Conservation (phyloP, 2,113 vertebrate genomes). For the Sinocyclocheilus maitianheensis region DNA sequence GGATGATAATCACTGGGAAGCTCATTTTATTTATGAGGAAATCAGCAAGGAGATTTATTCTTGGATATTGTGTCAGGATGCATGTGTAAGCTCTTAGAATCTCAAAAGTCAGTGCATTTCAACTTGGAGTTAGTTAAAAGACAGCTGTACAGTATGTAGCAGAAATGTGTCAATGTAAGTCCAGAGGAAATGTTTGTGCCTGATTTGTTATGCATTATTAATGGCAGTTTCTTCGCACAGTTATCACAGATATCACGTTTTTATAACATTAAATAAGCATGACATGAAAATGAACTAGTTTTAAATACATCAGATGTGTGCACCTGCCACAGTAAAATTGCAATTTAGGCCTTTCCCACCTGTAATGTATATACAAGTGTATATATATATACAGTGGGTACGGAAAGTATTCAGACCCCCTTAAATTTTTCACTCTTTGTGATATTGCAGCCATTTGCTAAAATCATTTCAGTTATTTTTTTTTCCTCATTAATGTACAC, state of each 20-base stretch:
- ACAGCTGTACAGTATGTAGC: background rate
- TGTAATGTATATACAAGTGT: background rate
- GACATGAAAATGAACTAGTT: background rate
- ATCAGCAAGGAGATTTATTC: background rate
- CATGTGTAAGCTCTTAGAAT: background rate
- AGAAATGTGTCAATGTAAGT: background rate
- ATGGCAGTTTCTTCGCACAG: background rate
- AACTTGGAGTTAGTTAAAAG: background rate
- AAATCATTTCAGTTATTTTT: too few relatives aligned
- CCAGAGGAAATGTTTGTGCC: background rate
- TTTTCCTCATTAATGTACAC: too few relatives aligned
- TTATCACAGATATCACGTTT: too few relatives aligned
- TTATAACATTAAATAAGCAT: background rate
- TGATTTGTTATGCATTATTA: background rate
- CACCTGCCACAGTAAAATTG: background rate
- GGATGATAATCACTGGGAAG: background rate
- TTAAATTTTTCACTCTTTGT: too few relatives aligned
- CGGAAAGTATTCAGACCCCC: too few relatives aligned
- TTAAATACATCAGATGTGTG: background rate
- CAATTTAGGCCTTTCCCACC: background rate
- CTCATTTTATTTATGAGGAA: background rate
- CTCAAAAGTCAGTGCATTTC: background rate
- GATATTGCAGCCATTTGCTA: too few relatives aligned
- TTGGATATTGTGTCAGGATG: background rate
- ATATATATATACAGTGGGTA: too few relatives aligned